These are phyloP conservation scores for Erebia aethiops DNA, from an alignment of 2,888 invertebrate genomes.

Conservation along the genomic window DNA sequence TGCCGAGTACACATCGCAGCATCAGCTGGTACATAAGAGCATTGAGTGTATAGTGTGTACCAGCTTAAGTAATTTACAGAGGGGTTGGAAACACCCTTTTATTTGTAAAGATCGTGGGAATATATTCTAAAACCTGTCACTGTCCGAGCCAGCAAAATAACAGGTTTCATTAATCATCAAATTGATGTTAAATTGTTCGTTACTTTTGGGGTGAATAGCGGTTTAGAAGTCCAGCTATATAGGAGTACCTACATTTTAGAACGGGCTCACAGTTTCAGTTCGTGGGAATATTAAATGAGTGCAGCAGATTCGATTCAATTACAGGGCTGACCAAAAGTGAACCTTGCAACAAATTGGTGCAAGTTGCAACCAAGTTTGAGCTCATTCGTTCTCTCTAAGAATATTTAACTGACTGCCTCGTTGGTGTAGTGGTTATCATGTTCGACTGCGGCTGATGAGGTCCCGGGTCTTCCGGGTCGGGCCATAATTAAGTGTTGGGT, in stretches of 20 bases:
- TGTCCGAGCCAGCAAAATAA: not conserved
- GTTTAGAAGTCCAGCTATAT: not conserved
- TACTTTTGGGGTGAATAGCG: too few relatives aligned
- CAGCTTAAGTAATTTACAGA: constrained; percentile 9
- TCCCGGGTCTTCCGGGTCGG: too few relatives aligned
- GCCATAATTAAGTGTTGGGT: too few relatives aligned
- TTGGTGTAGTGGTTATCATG: too few relatives aligned
- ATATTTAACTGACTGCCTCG: too few relatives aligned
- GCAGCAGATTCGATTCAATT: not conserved
- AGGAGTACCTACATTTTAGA: not conserved
- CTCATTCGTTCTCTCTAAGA: too few relatives aligned
- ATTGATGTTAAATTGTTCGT: too few relatives aligned
- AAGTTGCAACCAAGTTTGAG: too few relatives aligned
- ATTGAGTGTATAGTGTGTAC: constrained; percentile 1
- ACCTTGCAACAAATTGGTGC: too few relatives aligned
- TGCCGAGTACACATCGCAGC: constrained; percentile 33
- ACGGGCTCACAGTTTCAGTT: not conserved
- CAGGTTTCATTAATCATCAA: too few relatives aligned
- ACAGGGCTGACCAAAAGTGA: not conserved
- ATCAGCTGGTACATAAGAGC: constrained; percentile 1
- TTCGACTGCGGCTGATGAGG: too few relatives aligned
- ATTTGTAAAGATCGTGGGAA: constrained; percentile 9
- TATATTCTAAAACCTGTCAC: not conserved
- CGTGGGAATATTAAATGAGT: not conserved
- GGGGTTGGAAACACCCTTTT: not conserved